Evolutionary conservation across 2,113 vertebrate genomes (phyloP), one percentile per base, ranked within the genome.

Genomic region (Lycocorax pyrrhopterus): DNA sequence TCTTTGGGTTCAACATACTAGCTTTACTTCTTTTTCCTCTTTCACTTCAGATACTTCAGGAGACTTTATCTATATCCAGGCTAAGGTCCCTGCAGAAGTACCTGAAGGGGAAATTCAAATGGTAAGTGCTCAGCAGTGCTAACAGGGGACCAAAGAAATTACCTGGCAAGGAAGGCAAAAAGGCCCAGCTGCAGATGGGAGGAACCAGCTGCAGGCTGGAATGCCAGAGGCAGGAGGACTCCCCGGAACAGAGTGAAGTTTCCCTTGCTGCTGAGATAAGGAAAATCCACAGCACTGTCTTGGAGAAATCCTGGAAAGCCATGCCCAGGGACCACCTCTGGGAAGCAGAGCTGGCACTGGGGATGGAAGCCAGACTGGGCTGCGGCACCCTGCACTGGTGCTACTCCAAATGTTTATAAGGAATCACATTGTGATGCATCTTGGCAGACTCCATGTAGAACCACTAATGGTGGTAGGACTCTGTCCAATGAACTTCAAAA

Each of bases 291-390:
- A 56, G 41, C 30, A 19, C 0, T 51, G 16, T 6, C 58, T 14
- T 51, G 19, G 1, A 91, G 25, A 59, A 91, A 33, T 51, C 25
- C 63, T 55, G 51, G 51, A n/a, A 55, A 18, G 29, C 10, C 51
- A 17, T 22, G 35, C 16, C 62, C 30, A n/a, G 37, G 17, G 33
- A 14, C 17, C 30, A 20, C 22, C 17, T 66, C 4, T 52, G 62
- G 47, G 58, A 82, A 87, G 52, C 41, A 66, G 60, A 78, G 46
- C 37, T 85, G 60, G 35, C 41, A 13, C 8, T 30, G 29, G 12
- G 15, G 30, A 63, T 10, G 17, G 35, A 41, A n/a, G 10, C 21
- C 66, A 33, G 0, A 0, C 32, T 16, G 13, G 32, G 43, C 47
- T 76, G n/a, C 59, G 64, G n/a, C 39, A 53, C 16, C 14, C 3